Percentiles rank a stretch among this genome's conserved stretches.
Evolutionary conservation across 2,113 vertebrate genomes (phyloP).

Genomic region (Laterallus jamaicensis): DNA sequence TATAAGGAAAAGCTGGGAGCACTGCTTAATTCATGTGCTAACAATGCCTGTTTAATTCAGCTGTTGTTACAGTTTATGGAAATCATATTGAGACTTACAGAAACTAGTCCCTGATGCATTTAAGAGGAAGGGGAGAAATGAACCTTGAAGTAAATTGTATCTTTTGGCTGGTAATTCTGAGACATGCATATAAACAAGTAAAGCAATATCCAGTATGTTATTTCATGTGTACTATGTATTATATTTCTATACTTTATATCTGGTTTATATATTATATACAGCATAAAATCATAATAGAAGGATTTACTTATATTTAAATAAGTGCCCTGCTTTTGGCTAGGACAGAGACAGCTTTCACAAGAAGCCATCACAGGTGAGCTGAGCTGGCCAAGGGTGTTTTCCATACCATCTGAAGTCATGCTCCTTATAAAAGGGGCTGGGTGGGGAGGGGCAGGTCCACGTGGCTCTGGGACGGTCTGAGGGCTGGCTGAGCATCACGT

Average conservation of each 20-base stretch:
- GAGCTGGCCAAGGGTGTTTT: no score
- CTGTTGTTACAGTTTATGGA: neutral
- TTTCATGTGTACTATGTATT: neutral
- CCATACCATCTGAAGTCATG: no score
- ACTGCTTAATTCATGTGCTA: neutral
- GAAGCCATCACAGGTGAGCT: no score
- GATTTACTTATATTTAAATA: neutral
- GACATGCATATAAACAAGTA: neutral
- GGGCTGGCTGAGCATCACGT: no score
- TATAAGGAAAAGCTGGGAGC: neutral
- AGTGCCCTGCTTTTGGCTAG: neutral
- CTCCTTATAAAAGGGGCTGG: no score
- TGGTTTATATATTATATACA: neutral
- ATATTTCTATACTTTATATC: neutral
- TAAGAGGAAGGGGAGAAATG: neutral
- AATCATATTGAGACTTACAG: neutral
- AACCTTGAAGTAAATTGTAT: neutral
- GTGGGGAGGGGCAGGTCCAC: no score
- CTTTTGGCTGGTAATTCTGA: neutral
- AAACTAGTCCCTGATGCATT: neutral
- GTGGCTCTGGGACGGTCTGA: no score
- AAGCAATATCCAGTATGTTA: neutral
- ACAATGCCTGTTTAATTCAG: neutral
- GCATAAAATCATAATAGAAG: neutral
- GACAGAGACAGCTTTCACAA: no score